A percentile compares a stretch with the other conserved stretches of the same genome.
These are phyloP conservation scores for Poeciliopsis prolifica DNA, from an alignment of 2,113 vertebrate genomes.

Conservation along the genomic window DNA sequence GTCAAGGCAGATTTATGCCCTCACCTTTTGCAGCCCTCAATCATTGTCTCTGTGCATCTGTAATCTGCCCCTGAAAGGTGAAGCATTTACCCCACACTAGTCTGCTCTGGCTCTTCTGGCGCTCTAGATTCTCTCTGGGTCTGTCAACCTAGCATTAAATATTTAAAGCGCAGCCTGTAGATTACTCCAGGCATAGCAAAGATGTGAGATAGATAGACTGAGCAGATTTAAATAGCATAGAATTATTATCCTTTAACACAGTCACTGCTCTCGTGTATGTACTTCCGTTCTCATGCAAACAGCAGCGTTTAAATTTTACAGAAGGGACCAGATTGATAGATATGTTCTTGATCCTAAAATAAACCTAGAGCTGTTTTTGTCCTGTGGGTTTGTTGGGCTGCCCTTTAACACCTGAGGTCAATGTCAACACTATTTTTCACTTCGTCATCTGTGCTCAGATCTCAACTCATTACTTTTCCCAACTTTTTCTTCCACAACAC, in stretches of 20 bases:
- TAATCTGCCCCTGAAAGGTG: slow-evolving; percentile 66
- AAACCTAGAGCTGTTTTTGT: slow-evolving; percentile 18
- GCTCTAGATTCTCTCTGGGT: slow-evolving; percentile 42
- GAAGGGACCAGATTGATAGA: slow-evolving; percentile 13
- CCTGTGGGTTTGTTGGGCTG: neutral
- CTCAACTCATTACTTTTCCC: slow-evolving; percentile 7
- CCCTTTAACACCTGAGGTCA: slow-evolving; percentile 32
- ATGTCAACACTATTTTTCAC: slow-evolving; percentile 32
- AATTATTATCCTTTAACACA: neutral
- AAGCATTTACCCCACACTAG: slow-evolving; percentile 32
- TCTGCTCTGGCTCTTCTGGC: slow-evolving; percentile 34
- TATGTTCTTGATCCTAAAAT: slow-evolving; percentile 43
- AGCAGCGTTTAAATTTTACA: slow-evolving; percentile 9
- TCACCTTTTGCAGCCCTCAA: slow-evolving; percentile 64
- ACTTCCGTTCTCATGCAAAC: neutral
- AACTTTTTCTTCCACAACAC: neutral
- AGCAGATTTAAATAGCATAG: neutral
- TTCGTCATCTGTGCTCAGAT: slow-evolving; percentile 19
- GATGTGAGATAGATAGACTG: slow-evolving; percentile 21
- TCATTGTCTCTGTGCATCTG: slow-evolving; percentile 54
- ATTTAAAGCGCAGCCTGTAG: slow-evolving; percentile 58
- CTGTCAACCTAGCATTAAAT: slow-evolving; percentile 66
- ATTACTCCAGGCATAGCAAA: slow-evolving; percentile 50
- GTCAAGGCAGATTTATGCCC: slow-evolving; percentile 65
- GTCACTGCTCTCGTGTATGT: no score